These are phyloP conservation scores for Acrobasis consociella DNA, from an alignment of 2,888 invertebrate genomes.

Conservation along the genomic window DNA sequence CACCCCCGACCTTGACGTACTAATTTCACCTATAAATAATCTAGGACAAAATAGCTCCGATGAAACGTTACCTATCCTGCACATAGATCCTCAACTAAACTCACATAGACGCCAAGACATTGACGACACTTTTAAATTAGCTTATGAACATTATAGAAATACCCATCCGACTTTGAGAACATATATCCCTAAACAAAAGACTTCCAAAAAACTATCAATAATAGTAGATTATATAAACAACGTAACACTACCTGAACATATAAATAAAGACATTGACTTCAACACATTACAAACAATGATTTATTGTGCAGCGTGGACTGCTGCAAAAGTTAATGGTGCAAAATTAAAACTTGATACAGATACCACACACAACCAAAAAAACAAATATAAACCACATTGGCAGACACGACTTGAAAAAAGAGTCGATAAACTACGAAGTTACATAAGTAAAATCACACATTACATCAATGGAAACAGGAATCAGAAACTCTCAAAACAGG, in stretches of 20 bases:
- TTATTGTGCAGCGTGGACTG: slow-evolving; percentile 18
- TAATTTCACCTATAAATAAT: not conserved
- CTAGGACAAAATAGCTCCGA: not conserved
- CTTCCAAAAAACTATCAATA: not conserved
- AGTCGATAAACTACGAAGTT: slow-evolving; percentile 22
- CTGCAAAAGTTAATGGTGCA: slow-evolving; percentile 22
- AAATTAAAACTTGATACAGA: slow-evolving; percentile 16
- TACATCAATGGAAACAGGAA: slow-evolving; percentile 28
- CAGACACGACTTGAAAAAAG: slow-evolving; percentile 25
- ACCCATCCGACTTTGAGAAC: not conserved
- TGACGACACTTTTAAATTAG: not conserved
- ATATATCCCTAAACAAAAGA: slow-evolving; percentile 9
- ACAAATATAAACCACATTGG: slow-evolving; percentile 24
- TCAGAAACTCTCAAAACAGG: slow-evolving; percentile 11
- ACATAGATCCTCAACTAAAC: not conserved
- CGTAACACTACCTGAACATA: not conserved
- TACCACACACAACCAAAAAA: not conserved
- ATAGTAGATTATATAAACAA: slow-evolving; percentile 14
- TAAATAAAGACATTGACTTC: slow-evolving; percentile 10
- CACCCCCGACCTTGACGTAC: not conserved
- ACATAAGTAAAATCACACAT: slow-evolving; percentile 29
- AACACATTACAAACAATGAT: not conserved
- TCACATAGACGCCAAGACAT: not conserved
- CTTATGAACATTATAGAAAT: not conserved
- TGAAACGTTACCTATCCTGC: not conserved